Conservation (phyloP, 2,888 invertebrate genomes). For the Mimumesa dahlbomi region DNA sequence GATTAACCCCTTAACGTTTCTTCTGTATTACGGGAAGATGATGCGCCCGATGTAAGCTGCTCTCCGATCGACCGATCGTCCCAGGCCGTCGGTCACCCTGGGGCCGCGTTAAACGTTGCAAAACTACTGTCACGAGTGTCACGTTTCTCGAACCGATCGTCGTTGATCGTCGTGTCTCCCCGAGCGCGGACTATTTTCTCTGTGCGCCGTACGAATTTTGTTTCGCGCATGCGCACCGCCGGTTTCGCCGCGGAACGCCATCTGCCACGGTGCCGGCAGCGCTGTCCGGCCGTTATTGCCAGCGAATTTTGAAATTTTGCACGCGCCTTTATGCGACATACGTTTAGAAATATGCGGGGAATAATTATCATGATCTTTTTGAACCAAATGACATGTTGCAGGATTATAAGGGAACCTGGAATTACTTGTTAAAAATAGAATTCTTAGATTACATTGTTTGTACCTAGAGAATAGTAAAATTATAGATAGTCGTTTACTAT, state of each 20-base stretch:
- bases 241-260: conserved; percentile 14
- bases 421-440: no score
- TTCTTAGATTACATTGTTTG: no score
- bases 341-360: no score
- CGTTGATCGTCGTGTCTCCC: conserved; percentile 31
- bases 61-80: background rate
- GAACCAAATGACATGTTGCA: no score
- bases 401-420: no score
- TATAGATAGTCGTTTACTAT: no score
- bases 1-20: no score
- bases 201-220: conserved; percentile 14
- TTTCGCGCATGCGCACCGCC: conserved; percentile 31
- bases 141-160: conserved; percentile 41
- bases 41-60: no score
- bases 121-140: conserved; percentile 29
- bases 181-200: conserved; percentile 54
- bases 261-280: conserved; percentile 8
- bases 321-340: no score
- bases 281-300: conserved; percentile 30
- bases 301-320: conserved; percentile 39
- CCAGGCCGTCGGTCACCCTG: background rate
- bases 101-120: background rate
- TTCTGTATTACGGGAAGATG: no score
- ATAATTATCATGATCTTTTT: no score
- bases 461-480: no score